A percentile compares a stretch with the other conserved stretches of the same genome.
Conservation (phyloP, 2,797 vertebrate genomes). For the Phataginus tricuspis region DNA sequence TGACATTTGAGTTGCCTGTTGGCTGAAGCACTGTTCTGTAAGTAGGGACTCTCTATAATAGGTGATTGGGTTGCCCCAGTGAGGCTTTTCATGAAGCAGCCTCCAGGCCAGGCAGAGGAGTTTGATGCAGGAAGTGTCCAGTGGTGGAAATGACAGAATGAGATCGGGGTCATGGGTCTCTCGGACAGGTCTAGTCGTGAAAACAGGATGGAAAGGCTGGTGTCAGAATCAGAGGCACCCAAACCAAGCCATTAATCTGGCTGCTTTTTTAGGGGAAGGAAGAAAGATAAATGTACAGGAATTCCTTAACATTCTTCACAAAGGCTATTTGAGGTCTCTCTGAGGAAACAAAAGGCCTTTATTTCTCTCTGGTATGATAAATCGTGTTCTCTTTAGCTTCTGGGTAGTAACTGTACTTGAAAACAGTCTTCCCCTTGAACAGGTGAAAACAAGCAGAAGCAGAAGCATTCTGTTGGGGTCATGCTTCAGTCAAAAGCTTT, state of each 20-base stretch:
- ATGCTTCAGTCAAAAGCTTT: neutral
- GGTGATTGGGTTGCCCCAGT: neutral
- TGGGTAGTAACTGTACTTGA: neutral
- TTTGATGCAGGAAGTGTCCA: neutral
- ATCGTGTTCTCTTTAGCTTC: neutral
- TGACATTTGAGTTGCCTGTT: neutral
- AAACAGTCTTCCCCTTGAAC: neutral
- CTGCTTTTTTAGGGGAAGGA: neutral
- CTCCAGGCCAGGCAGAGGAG: neutral
- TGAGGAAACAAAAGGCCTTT: neutral
- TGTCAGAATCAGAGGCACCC: neutral
- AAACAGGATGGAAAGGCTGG: neutral
- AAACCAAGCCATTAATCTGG: neutral
- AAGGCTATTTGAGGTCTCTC: neutral
- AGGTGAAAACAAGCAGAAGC: neutral
- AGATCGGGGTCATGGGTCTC: neutral
- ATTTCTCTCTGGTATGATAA: neutral
- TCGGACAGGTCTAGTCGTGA: neutral
- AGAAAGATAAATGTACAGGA: neutral
- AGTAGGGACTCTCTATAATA: neutral
- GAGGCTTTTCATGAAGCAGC: neutral
- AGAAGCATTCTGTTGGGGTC: neutral
- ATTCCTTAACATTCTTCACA: neutral
- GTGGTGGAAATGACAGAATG: neutral
- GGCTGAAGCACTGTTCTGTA: neutral